phyloP scores from a whole-genome alignment of 2,888 invertebrate genomes.

The Eueremaeus valkanovi region DNA sequence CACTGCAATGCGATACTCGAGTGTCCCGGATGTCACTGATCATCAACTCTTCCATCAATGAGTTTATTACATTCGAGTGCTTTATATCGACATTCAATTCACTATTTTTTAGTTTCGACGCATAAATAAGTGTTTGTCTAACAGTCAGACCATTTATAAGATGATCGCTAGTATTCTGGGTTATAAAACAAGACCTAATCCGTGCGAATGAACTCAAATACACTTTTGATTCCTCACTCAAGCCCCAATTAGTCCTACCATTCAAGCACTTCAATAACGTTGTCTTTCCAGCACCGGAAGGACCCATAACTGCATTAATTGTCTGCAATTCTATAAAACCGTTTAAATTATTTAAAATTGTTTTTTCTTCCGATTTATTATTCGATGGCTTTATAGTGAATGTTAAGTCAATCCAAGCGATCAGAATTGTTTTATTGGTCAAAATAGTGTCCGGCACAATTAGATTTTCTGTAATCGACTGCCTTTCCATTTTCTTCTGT shows the following conservation, averaged over 20 bases:
- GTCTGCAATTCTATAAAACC: background rate
- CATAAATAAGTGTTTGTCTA: background rate
- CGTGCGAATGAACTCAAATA: background rate
- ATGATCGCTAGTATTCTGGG: background rate
- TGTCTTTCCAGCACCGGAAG: conserved; percentile 6
- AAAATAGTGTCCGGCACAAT: no score
- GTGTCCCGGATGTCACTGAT: background rate
- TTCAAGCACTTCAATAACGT: background rate
- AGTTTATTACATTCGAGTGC: no score
- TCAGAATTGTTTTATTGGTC: background rate
- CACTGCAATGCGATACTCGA: background rate
- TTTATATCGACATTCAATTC: background rate
- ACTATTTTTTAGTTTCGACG: conserved; percentile 8
- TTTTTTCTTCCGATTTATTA: background rate
- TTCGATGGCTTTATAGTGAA: background rate
- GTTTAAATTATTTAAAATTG: background rate
- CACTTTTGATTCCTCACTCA: background rate
- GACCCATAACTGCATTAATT: background rate
- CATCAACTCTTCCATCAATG: conserved; percentile 4
- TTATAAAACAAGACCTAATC: background rate
- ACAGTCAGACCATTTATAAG: background rate
- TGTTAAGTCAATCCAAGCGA: conserved; percentile 2
- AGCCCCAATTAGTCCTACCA: background rate
- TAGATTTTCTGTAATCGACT: no score
- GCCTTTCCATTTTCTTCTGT: no score